Base-by-base conservation (phyloP, 2,888 invertebrate species). In the Agrochola lychnidis region DNA sequence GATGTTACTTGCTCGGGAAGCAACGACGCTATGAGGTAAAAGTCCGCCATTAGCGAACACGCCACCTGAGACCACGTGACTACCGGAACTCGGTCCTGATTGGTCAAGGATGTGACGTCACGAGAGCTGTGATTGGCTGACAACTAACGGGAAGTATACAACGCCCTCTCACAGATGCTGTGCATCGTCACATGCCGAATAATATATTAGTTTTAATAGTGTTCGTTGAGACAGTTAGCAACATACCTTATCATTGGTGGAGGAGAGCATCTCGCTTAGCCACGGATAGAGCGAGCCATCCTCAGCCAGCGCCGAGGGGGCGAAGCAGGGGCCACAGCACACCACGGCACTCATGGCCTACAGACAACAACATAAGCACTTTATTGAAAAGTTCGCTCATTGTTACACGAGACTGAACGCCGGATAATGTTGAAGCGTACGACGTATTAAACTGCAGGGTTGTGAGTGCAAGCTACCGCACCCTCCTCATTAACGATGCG, bases 241-340 rank as follows among this genome's bases (percentile, higher is more conserved):
- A 36, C 78, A 19, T 88, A 98, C 98, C 97, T 98, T 98, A 90
- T 98, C 98, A 89, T 99, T 99, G 88, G 97, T 98, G 62, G 99
- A 99, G 59, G 98, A 98, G 14, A 99, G 97, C 92, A 99, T 97
- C 88, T 98, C 98, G 94, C 99, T 99, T 74, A 99, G 97, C 99
- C 99, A 99, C 74, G 98, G 98, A 93, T 99, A 99, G 88, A 99
- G 98, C 7, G 98, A 98, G 67, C 99, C 99, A 90, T 99, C 99
- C 92, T 99, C 99, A 14, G 98, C 98, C 56, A 99, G 95, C 48
- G 98, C 98, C 68, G 97, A 97, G 0, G 98, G 97, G 90, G 99
- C 99, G 94, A 99, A 99, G 89, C 99, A 99, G 0, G 99, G 98
- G 0, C 99, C 99, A 93, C 99, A 99, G 92, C 99, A 99, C 2